These are phyloP conservation scores for Takifugu flavidus DNA, from an alignment of 2,113 vertebrate genomes.

Conservation along the genomic window DNA sequence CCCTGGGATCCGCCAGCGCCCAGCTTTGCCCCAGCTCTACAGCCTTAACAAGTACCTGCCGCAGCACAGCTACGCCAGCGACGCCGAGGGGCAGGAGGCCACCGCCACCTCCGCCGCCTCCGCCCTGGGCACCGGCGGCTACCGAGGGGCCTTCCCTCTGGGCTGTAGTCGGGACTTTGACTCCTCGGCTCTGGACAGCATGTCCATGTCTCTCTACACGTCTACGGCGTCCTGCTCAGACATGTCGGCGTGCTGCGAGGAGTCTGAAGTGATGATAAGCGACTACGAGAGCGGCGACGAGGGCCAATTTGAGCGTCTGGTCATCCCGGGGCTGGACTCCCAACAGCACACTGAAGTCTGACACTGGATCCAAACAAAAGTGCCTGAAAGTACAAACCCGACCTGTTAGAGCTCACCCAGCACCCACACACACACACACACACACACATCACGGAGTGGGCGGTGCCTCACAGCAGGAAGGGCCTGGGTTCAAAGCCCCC, in stretches of 20 bases:
- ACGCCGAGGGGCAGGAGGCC: constrained; percentile 78
- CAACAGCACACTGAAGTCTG: constrained; percentile 98
- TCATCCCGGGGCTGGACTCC: constrained; percentile 84
- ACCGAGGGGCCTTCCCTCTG: constrained; percentile 79
- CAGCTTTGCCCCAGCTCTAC: constrained; percentile 84
- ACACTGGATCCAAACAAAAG: constrained; percentile 88
- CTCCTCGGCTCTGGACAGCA: constrained; percentile 80
- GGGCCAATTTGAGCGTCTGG: constrained; percentile 82
- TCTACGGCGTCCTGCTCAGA: constrained; percentile 96
- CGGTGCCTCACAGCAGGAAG: no score
- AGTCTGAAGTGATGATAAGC: constrained; percentile 94
- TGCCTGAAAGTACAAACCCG: constrained; percentile 85
- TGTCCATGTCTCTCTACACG: constrained; percentile 89
- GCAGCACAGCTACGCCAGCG: constrained; percentile 83
- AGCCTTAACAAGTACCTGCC: constrained; percentile 90
- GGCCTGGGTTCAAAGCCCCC: no score
- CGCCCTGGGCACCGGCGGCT: constrained; percentile 66
- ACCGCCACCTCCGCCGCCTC: constrained; percentile 52
- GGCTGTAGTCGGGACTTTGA: constrained; percentile 84
- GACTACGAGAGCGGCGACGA: constrained; percentile 97
- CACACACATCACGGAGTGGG: background rate
- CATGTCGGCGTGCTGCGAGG: constrained; percentile 93
- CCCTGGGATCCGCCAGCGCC: constrained; percentile 78
- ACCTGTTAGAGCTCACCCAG: constrained; percentile 34
- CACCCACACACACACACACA: constrained; percentile 23